Conservation (phyloP, 2,888 invertebrate genomes). For the Ophioninae sp. region DNA sequence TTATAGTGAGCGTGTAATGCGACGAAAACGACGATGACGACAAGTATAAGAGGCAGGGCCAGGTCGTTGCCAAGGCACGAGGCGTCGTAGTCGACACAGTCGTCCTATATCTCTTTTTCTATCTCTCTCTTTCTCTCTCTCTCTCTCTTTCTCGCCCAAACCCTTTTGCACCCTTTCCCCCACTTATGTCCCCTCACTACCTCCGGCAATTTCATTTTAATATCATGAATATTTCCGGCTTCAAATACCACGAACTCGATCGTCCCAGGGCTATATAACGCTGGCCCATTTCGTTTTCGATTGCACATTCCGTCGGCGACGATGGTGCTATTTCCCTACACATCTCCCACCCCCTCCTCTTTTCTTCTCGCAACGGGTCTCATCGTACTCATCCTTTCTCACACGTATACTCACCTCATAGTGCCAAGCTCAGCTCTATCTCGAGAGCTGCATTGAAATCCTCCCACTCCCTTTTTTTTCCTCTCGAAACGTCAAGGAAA, state of each 20-base stretch:
- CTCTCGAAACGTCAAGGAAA: background rate
- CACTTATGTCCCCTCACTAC: constrained; percentile 36
- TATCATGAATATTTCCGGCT: constrained; percentile 78
- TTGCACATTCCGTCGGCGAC: constrained; percentile 65
- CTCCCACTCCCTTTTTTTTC: background rate
- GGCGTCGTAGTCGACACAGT: constrained; percentile 28
- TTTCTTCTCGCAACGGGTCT: constrained; percentile 13
- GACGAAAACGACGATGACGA: constrained; percentile 29
- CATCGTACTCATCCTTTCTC: constrained; percentile 13
- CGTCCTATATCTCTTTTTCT: constrained; percentile 9
- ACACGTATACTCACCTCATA: constrained; percentile 16
- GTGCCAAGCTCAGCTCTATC: constrained; percentile 5
- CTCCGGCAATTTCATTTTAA: constrained; percentile 77
- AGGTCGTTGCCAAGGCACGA: constrained; percentile 63
- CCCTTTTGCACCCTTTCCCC: constrained; percentile 8
- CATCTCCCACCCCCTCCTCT: background rate
- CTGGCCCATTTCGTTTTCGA: constrained; percentile 71
- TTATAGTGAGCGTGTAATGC: constrained; percentile 17
- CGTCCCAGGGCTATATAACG: constrained; percentile 68
- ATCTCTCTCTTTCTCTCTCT: background rate
- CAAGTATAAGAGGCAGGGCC: constrained; percentile 37
- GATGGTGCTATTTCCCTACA: constrained; percentile 33
- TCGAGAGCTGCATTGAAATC: constrained; percentile 20
- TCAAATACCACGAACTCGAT: constrained; percentile 73
- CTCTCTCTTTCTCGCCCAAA: background rate